A percentile compares a stretch with the other conserved stretches of the same genome.
These are phyloP conservation scores for Mycetomoellerius zeteki DNA, from an alignment of 1,140 invertebrate species.

Conservation along the genomic window DNA sequence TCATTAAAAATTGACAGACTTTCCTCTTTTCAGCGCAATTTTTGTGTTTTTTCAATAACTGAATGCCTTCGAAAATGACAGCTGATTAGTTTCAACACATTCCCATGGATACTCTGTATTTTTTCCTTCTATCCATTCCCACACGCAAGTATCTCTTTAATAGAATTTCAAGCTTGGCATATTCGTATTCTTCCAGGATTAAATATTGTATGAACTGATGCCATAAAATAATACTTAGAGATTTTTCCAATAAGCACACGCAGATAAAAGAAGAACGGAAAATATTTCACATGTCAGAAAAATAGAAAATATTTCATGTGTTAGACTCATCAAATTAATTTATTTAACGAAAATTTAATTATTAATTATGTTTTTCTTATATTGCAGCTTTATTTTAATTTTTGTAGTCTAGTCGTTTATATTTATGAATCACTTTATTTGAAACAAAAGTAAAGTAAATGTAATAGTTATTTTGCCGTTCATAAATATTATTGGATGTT, in stretches of 20 bases:
- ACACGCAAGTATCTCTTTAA: no score
- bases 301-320: background rate
- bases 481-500: no score
- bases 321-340: background rate
- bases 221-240: background rate
- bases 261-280: background rate
- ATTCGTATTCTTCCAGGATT: background rate
- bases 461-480: background rate
- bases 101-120: no score
- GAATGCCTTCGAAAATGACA: no score
- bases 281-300: background rate
- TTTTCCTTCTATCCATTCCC: no score
- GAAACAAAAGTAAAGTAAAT: background rate
- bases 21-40: no score
- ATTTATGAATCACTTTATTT: background rate
- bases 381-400: background rate
- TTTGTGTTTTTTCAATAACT: no score
- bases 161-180: background rate
- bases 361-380: background rate
- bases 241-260: background rate
- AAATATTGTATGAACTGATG: background rate
- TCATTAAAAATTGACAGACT: no score
- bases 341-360: slow-evolving; percentile 1
- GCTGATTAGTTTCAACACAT: no score
- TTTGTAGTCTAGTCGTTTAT: background rate